Base-by-base conservation (phyloP, 2,113 vertebrate species). In the Arenaria interpres region DNA sequence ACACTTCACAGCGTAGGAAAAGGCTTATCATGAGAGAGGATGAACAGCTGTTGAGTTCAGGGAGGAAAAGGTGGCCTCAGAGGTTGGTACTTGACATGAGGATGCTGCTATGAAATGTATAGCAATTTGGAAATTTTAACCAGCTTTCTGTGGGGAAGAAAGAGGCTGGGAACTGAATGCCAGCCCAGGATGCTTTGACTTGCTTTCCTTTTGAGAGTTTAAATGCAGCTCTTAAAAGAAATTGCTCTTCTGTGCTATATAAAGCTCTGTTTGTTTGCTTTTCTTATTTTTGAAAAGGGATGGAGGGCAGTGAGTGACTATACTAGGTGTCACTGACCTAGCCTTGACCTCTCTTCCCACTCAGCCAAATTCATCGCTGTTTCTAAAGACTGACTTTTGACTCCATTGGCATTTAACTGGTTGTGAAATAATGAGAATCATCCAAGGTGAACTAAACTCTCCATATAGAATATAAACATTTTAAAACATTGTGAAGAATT, bases 221-320 rank as follows among this genome's bases (percentile, higher is more conserved):
- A 80, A 96, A 69, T 80, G 72, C 67, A 88, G 62, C 43, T 79
- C 83, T 88, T 82, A 57, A 73, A 85, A 80, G 23, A 92, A 92
- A 90, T 71, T 93, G 54, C 60, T 94, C 27, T 71, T 92, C 54
- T 48, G 43, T 68, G 43, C 86, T 97, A 89, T 90, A 87, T 87
- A 95, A 96, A 95, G 89, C 60, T 39, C 3, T 60, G 48, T 78
- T 74, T 92, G 73, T 91, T 89, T 95, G 77, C 20, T 89, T 91
- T 93, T 50, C 68, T 92, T 88, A 46, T 53, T 83, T 64, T 93
- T 80, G 43, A 89, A 68, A 80, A 41, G 46, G 50, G 37, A 74
- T 39, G 56, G 73, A 89, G 88, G 64, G 68, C 89, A 74, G 59
- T 50, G 76, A 77, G 80, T 87, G 77, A 74, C 86, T 95, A 62